A percentile compares a stretch with the other conserved stretches of the same genome.
phyloP scores from a whole-genome alignment of 2,888 invertebrate species.

The Hemistola chrysoprasaria region DNA sequence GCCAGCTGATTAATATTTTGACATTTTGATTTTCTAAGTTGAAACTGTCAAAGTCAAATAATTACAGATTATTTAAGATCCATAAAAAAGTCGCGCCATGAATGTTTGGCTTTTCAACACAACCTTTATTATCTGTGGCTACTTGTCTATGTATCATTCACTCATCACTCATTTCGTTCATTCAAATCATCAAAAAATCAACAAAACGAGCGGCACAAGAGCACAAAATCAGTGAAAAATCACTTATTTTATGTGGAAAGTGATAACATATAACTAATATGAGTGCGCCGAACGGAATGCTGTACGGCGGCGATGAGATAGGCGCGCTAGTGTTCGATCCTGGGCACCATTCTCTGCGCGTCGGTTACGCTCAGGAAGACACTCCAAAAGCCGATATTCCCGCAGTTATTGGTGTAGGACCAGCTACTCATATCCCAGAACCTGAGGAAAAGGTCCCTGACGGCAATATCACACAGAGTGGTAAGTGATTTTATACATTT shows the following conservation, averaged over 20 bases:
- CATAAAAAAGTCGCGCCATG: no score
- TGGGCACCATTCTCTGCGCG: slow-evolving; percentile 88
- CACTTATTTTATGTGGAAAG: no score
- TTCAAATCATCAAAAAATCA: slow-evolving; percentile 4
- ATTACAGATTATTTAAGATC: no score
- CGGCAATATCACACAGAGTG: slow-evolving; percentile 84
- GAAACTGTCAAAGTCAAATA: no score
- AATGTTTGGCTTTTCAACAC: no score
- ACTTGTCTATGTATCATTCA: neutral
- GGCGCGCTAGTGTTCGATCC: slow-evolving; percentile 99
- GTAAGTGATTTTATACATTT: slow-evolving; percentile 36
- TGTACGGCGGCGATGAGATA: slow-evolving; percentile 98
- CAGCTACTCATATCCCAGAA: slow-evolving; percentile 86
- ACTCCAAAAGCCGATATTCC: slow-evolving; percentile 99
- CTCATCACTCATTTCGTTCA: slow-evolving; percentile 1
- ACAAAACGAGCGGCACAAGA: slow-evolving; percentile 9
- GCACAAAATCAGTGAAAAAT: no score
- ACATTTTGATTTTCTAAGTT: no score
- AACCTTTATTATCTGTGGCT: no score
- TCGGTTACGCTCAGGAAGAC: slow-evolving; percentile 98
- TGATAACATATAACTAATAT: slow-evolving; percentile 33
- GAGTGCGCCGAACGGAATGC: slow-evolving; percentile 85
- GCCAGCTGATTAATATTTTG: no score
- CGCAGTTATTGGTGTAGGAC: slow-evolving; percentile 93
- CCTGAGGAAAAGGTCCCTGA: slow-evolving; percentile 89